Evolutionary conservation across 1,140 invertebrate species (phyloP).

Genomic region (Eurytemora carolleeae): DNA sequence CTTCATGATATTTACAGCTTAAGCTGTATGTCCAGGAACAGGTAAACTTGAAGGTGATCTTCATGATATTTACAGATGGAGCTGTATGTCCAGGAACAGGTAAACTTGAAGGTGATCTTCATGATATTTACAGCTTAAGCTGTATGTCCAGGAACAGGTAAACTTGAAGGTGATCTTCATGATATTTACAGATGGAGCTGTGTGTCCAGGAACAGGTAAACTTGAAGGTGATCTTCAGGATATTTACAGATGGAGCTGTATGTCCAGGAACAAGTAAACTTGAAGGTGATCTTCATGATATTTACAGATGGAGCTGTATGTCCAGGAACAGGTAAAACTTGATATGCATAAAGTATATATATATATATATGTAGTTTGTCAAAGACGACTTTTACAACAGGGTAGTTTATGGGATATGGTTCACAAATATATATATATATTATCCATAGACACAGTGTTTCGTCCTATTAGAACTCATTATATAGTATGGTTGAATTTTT

Average conservation of each 20-base stretch:
- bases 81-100: not conserved
- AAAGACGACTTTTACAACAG: too few species aligned
- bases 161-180: not conserved
- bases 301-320: conserved; percentile 4
- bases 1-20: not conserved
- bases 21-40: not conserved
- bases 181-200: not conserved
- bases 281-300: not conserved
- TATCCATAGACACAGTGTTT: too few species aligned
- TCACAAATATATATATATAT: too few species aligned
- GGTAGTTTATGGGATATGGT: too few species aligned
- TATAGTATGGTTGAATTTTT: not conserved
- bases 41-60: not conserved
- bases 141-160: not conserved
- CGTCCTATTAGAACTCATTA: too few species aligned
- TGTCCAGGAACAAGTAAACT: not conserved
- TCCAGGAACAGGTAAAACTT: not conserved
- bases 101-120: not conserved
- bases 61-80: not conserved
- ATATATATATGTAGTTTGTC: too few species aligned
- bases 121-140: too few species aligned
- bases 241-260: not conserved
- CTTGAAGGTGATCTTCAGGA: not conserved
- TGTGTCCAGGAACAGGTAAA: not conserved
- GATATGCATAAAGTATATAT: too few species aligned